Evolutionary conservation across 2,113 vertebrate species (phyloP), one percentile per base, ranked within the genome.

Genomic region (Malurus elegans): DNA sequence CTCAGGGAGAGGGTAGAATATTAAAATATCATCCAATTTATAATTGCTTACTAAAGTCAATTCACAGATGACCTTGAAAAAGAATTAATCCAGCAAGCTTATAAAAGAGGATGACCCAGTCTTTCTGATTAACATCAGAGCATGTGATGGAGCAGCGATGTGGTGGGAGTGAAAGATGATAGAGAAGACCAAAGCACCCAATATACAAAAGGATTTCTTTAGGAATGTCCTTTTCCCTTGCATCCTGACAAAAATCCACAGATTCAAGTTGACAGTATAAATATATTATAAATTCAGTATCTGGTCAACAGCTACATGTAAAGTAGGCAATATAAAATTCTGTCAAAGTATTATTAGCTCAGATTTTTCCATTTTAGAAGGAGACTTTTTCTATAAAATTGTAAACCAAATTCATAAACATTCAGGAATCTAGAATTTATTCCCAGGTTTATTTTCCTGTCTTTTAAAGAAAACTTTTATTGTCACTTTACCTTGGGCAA

Each of bases 11-110:
- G 29, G 75, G 44, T 66, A 83, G 79, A 93, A 94, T 96, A 96
- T 94, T 97, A 95, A 95, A 96, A 94, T 92, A 45, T 32, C 38
- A 80, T 93, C 72, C 69, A 90, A 93, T 95, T 96, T 93, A 92
- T 96, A 94, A 73, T 84, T 95, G 56, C 86, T 78, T 92, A 86
- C 79, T 88, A 28, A 90, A 97, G 91, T 88, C 47, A 93, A 95
- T 91, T 88, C 44, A 78, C 79, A 91, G 76, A 81, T 86, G 86
- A 95, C 88, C 92, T 94, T 88, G 82, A 88, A 83, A 94, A 94
- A 92, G 6, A 86, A 93, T 83, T 90, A 94, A 90, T 90, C 67
- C 50, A 79, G 20, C 36, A 79, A 94, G 34, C 1, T 88, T 88
- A 76, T 86, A 80, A 70, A 88, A 86, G 85, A 88, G 42, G 24